These are phyloP conservation scores for Oophaga pumilio DNA, from an alignment of 2,113 vertebrate genomes.

Conservation along the genomic window DNA sequence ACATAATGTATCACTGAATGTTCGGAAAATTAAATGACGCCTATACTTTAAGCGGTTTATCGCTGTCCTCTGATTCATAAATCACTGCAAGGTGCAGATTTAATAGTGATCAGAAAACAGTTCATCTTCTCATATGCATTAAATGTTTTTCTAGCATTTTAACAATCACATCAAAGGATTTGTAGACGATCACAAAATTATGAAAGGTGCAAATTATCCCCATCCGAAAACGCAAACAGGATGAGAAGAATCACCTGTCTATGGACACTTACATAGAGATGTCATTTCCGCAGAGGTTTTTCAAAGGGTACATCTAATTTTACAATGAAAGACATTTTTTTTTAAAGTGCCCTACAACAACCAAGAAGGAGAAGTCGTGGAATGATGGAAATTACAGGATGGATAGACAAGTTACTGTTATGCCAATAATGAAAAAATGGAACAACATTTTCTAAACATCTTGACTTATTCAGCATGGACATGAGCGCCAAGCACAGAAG, in stretches of 20 bases:
- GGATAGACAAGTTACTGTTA: no score
- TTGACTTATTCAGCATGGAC: no score
- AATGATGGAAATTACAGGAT: no score
- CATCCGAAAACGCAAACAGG: not conserved
- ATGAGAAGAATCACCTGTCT: not conserved
- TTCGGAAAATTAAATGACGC: not conserved
- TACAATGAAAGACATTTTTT: not conserved
- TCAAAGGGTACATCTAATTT: not conserved
- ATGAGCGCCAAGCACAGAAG: no score
- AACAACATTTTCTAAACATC: no score
- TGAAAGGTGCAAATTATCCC: conserved; percentile 26
- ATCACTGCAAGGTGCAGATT: not conserved
- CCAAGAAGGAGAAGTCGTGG: no score
- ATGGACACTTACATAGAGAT: not conserved
- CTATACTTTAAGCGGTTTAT: not conserved
- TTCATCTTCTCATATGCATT: not conserved
- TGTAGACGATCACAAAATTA: not conserved
- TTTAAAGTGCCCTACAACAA: not conserved
- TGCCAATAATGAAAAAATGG: no score
- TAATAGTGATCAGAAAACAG: not conserved
- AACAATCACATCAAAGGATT: not conserved
- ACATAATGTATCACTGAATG: not conserved
- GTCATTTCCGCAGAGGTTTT: not conserved
- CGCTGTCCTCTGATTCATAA: not conserved
- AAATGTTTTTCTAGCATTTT: conserved; percentile 15